Evolutionary conservation across 2,888 invertebrate species (phyloP).

Genomic region (Agrotis segetum): DNA sequence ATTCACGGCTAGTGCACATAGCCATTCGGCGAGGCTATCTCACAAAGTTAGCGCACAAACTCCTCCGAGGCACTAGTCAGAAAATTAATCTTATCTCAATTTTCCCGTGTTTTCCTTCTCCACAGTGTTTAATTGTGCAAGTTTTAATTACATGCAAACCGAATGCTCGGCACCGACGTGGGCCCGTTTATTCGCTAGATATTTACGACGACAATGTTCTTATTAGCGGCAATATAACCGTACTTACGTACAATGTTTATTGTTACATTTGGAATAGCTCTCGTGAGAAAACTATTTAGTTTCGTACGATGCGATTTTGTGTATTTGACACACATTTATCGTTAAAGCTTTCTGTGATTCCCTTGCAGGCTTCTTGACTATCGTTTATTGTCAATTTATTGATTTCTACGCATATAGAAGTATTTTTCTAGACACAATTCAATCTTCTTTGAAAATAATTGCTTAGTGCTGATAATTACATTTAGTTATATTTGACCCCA

Average conservation of each 20-base stretch:
- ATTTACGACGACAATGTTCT: constrained; percentile 74
- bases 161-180: constrained; percentile 74
- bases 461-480: constrained; percentile 25
- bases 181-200: constrained; percentile 71
- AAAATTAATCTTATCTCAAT: constrained; percentile 88
- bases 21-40: constrained; percentile 72
- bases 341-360: constrained; percentile 5
- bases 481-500: constrained; percentile 12
- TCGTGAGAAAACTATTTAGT: constrained; percentile 49
- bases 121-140: constrained; percentile 85
- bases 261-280: constrained; percentile 50
- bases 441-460: neutral
- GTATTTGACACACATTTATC: constrained; percentile 28
- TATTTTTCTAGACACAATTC: neutral
- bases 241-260: constrained; percentile 54
- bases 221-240: constrained; percentile 68
- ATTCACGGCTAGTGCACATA: constrained; percentile 65
- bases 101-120: constrained; percentile 85
- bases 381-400: constrained; percentile 3
- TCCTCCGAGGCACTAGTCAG: constrained; percentile 80
- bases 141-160: constrained; percentile 88
- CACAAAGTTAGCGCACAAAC: constrained; percentile 76
- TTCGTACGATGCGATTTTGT: constrained; percentile 17
- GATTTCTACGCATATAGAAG: neutral
- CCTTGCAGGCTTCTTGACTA: neutral